Conservation (phyloP, 1,140 invertebrate species). For the Cydia pomonella region DNA sequence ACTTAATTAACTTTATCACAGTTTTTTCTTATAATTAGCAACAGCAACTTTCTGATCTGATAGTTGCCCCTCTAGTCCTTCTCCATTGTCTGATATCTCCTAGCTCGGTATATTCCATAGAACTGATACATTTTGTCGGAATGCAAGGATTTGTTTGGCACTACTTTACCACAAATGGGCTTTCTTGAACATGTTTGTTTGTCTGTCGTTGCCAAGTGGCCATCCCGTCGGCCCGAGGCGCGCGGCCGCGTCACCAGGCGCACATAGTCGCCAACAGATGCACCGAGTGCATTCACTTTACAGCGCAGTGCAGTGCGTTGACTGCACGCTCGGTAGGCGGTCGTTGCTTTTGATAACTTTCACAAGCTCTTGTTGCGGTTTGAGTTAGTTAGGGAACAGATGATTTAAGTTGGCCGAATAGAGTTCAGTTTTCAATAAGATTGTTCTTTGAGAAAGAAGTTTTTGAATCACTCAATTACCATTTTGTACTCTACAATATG, state of each 20-base stretch:
- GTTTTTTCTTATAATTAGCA: no score
- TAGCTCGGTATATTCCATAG: no score
- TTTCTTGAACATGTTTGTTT: constrained; percentile 38
- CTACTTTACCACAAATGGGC: background rate
- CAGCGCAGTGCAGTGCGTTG: constrained; percentile 49
- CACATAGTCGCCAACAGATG: constrained; percentile 48
- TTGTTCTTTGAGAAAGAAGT: background rate
- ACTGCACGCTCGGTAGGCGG: constrained; percentile 32
- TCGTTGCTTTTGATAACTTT: background rate
- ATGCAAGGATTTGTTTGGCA: no score
- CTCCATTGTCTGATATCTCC: no score
- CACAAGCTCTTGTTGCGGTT: background rate
- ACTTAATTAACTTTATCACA: no score
- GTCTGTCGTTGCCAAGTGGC: constrained; percentile 69
- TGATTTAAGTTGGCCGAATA: background rate
- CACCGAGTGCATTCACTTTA: constrained; percentile 37
- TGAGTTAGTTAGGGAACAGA: background rate
- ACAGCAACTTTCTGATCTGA: no score
- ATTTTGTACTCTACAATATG: no score
- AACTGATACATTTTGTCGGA: background rate
- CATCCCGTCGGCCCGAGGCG: constrained; percentile 52
- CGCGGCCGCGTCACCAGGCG: constrained; percentile 69
- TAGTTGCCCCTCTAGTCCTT: no score
- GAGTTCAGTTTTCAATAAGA: background rate
- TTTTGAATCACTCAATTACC: no score